A percentile compares a stretch with the other conserved stretches of the same genome.
Conservation (phyloP, 2,888 invertebrate species). For the Hemithea aestivaria region DNA sequence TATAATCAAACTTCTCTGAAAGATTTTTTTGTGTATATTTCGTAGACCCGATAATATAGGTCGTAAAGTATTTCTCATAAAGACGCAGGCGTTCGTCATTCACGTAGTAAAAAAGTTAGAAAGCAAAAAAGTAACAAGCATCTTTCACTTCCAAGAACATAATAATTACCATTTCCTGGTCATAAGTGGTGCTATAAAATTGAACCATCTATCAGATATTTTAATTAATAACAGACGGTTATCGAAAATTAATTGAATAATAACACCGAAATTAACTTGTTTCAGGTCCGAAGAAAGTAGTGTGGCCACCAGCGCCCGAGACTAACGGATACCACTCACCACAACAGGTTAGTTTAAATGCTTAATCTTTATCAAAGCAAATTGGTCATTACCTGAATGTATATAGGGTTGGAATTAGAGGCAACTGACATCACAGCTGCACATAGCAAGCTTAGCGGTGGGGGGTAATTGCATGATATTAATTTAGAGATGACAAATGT, state of each 20-base stretch:
- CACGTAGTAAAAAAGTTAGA: too few species aligned
- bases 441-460: conserved; percentile 57
- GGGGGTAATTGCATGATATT: conserved; percentile 48
- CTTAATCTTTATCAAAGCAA: conserved; percentile 4
- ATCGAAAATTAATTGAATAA: conserved; percentile 10
- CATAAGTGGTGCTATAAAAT: too few species aligned
- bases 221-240: too few species aligned
- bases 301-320: conserved; percentile 90
- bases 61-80: too few species aligned
- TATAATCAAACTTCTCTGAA: too few species aligned
- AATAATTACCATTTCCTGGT: too few species aligned
- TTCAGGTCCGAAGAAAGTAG: conserved; percentile 90
- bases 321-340: conserved; percentile 80
- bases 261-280: conserved; percentile 41
- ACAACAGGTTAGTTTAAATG: conserved; percentile 73
- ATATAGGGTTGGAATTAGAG: conserved; percentile 38
- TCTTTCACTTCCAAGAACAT: too few species aligned
- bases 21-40: too few species aligned
- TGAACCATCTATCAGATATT: too few species aligned
- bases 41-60: too few species aligned
- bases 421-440: conserved; percentile 51
- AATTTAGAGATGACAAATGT: conserved; percentile 23
- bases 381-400: conserved; percentile 25
- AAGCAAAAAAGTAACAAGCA: too few species aligned
- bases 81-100: too few species aligned